Percentiles rank a stretch among this genome's conserved stretches.
Conservation (phyloP, 2,797 vertebrate species). For the Gadopsis marmoratus region DNA sequence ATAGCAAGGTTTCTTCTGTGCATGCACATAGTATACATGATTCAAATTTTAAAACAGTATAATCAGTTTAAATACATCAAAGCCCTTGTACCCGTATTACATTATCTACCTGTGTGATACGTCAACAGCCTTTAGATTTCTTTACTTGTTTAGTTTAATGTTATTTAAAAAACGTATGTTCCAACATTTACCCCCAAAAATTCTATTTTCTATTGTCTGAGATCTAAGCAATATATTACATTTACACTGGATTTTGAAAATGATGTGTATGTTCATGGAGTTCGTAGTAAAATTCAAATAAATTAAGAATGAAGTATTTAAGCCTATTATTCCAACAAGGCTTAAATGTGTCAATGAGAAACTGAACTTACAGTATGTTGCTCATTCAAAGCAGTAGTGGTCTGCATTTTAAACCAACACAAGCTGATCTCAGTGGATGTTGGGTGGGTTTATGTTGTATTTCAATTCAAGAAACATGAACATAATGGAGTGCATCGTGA, state of each 20-base stretch:
- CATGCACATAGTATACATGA: not conserved
- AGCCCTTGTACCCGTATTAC: not conserved
- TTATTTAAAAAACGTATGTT: not conserved
- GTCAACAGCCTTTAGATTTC: not conserved
- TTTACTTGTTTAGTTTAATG: not conserved
- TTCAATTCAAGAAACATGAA: not conserved
- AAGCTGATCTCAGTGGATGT: slow-evolving; percentile 1
- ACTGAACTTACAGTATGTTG: not conserved
- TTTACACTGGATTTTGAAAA: not conserved
- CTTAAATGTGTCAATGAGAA: not conserved
- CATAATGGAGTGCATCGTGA: not conserved
- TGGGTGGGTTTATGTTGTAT: slow-evolving; percentile 15
- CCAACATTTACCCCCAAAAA: not conserved
- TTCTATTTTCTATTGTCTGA: not conserved
- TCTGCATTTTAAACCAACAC: not conserved
- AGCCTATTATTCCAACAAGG: not conserved
- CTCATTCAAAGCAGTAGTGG: not conserved
- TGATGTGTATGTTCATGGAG: not conserved
- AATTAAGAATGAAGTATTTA: not conserved
- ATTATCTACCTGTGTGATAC: not conserved
- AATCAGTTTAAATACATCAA: not conserved
- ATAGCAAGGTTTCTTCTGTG: not conserved
- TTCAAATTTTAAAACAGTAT: not conserved
- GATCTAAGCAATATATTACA: not conserved
- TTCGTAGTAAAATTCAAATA: not conserved